Conservation (phyloP, 92 coral and sea anemone species). For the Actinernus sp. region DNA sequence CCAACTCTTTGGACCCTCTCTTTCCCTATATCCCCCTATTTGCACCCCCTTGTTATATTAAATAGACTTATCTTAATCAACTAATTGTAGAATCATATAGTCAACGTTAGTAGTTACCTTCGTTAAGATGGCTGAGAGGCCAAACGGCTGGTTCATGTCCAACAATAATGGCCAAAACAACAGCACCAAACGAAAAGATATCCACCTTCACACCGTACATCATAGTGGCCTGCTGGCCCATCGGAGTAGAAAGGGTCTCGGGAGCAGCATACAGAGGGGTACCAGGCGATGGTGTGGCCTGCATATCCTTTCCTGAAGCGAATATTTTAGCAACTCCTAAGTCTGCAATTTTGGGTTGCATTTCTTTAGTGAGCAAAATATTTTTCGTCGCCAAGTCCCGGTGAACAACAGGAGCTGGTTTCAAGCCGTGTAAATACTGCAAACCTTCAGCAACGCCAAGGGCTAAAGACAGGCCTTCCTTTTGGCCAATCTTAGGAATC, state of each 20-base stretch:
- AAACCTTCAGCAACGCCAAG: constrained; percentile 72
- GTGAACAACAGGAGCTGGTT: constrained; percentile 65
- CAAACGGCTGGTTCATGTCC: constrained; percentile 79
- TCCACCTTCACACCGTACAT: constrained; percentile 81
- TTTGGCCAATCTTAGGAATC: constrained; percentile 51
- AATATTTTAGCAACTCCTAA: constrained; percentile 80
- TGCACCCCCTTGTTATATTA: no score
- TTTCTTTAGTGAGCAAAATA: constrained; percentile 52
- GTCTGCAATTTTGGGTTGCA: constrained; percentile 81
- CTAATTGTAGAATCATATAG: no score
- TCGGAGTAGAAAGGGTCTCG: constrained; percentile 62
- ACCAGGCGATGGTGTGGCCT: constrained; percentile 77
- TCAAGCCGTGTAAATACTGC: constrained; percentile 65
- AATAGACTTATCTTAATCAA: no score
- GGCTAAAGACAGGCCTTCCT: constrained; percentile 42
- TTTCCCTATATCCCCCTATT: no score
- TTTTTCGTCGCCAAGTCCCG: constrained; percentile 85
- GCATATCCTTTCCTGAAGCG: constrained; percentile 63
- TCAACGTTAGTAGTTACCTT: constrained; percentile 20
- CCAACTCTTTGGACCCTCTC: constrained; percentile 51
- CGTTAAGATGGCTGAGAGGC: constrained; percentile 51
- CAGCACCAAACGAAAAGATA: constrained; percentile 80
- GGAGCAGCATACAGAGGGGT: constrained; percentile 87
- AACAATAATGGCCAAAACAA: constrained; percentile 65
- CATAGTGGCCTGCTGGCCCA: constrained; percentile 25